Percentiles rank a stretch among this genome's conserved stretches.
Conservation (phyloP, 2,797 vertebrate species). For the Acipenser oxyrinchus region DNA sequence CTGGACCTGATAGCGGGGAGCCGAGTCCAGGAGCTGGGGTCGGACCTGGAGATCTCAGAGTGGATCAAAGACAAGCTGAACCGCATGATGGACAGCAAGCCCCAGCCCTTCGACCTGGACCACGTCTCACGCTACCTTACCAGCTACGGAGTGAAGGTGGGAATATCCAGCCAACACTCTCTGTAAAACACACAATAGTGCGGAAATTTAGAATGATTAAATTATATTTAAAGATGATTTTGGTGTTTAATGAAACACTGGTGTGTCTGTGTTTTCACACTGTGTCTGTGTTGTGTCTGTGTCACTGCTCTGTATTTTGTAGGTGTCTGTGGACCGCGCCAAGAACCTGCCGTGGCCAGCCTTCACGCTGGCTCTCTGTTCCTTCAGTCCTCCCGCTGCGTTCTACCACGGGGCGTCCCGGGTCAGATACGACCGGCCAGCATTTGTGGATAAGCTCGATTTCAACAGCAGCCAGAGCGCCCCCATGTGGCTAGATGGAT, state of each 20-base stretch:
- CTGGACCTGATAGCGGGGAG: conserved; percentile 19
- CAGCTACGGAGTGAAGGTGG: conserved; percentile 23
- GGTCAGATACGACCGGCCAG: conserved; percentile 27
- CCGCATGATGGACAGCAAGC: conserved; percentile 12
- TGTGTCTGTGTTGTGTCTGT: neutral
- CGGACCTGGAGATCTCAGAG: conserved; percentile 17
- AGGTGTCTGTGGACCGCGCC: conserved; percentile 33
- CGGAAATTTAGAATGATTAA: too few relatives aligned
- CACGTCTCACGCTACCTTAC: conserved; percentile 11
- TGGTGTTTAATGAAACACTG: too few relatives aligned
- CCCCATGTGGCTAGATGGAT: conserved; percentile 35
- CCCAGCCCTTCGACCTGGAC: conserved; percentile 1
- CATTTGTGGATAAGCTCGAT: conserved; percentile 28
- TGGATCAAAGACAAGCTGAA: conserved; percentile 28
- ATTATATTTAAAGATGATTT: too few relatives aligned
- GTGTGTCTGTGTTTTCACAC: neutral
- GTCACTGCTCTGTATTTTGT: conserved; percentile 3
- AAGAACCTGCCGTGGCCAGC: conserved; percentile 35
- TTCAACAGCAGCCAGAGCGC: conserved; percentile 29
- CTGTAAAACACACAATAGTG: too few relatives aligned
- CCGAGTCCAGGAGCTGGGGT: neutral
- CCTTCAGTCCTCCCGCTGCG: conserved; percentile 37
- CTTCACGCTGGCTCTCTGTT: conserved; percentile 29
- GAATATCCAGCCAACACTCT: neutral
- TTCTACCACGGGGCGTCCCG: conserved; percentile 28